Conservation (phyloP, 92 coral and sea anemone genomes). For the Blastomussa wellsi region DNA sequence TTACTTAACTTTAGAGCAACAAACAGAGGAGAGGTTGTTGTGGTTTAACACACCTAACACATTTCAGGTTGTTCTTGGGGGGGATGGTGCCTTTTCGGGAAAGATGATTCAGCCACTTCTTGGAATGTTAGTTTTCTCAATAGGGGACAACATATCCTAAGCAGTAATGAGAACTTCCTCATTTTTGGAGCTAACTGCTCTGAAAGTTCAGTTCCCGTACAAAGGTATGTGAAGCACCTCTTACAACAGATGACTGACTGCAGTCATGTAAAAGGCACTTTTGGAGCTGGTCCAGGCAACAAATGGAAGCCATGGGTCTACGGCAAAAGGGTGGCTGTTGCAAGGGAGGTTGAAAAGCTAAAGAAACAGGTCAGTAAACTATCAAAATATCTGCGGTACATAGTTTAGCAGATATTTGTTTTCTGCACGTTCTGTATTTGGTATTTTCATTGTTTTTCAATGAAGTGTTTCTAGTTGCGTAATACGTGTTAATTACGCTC, state of each 20-base stretch:
- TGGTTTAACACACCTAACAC: conserved; percentile 49
- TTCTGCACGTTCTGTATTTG: no score
- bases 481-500: no score
- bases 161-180: conserved; percentile 45
- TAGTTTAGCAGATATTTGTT: no score
- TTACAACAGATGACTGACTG: conserved; percentile 41
- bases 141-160: conserved; percentile 47
- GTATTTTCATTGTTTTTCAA: no score
- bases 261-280: conserved; percentile 31
- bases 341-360: conserved; percentile 44
- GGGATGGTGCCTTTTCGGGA: conserved; percentile 39
- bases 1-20: conserved; percentile 28
- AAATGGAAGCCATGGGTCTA: conserved; percentile 56
- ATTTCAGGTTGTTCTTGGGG: conserved; percentile 51
- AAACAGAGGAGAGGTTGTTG: conserved; percentile 44
- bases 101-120: conserved; percentile 22
- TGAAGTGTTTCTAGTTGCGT: no score
- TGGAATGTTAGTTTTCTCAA: conserved; percentile 45
- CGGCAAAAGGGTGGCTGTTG: conserved; percentile 29
- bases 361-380: conserved; percentile 35
- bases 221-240: conserved; percentile 49
- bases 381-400: no score
- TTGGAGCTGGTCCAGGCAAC: conserved; percentile 39
- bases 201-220: conserved; percentile 43
- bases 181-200: conserved; percentile 60